Conservation (phyloP, 2,113 vertebrate species). For the Coreoperca whiteheadi region DNA sequence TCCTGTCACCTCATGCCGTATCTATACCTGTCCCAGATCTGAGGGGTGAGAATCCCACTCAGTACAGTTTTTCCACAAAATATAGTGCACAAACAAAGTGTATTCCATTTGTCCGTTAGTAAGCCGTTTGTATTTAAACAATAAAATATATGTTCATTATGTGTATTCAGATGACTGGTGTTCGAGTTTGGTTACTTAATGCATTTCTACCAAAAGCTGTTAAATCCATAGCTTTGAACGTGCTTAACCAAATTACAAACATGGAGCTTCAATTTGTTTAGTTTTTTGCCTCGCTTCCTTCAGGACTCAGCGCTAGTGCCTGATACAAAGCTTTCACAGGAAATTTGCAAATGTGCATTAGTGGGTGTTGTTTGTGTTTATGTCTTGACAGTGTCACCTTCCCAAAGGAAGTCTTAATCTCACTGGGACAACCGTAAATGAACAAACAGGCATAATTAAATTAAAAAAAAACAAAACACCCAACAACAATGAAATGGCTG, state of each 20-base stretch:
- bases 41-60: background rate
- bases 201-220: slow-evolving; percentile 2
- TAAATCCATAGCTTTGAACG: slow-evolving; percentile 1
- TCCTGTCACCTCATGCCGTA: background rate
- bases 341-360: background rate
- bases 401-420: background rate
- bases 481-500: too few species aligned
- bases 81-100: background rate
- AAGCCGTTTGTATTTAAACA: slow-evolving; percentile 10
- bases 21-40: background rate
- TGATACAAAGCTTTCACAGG: slow-evolving; percentile 1
- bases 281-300: background rate
- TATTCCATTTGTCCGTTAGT: background rate
- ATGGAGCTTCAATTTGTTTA: background rate
- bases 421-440: slow-evolving; percentile 18
- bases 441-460: slow-evolving; percentile 34
- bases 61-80: background rate
- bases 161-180: slow-evolving; percentile 5
- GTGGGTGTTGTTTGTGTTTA: slow-evolving; percentile 16
- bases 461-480: background rate
- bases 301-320: slow-evolving; percentile 20
- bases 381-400: background rate
- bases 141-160: background rate
- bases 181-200: background rate
- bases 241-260: background rate